phyloP scores from a whole-genome alignment of 2,888 invertebrate species.

The Bimastos eiseni region DNA sequence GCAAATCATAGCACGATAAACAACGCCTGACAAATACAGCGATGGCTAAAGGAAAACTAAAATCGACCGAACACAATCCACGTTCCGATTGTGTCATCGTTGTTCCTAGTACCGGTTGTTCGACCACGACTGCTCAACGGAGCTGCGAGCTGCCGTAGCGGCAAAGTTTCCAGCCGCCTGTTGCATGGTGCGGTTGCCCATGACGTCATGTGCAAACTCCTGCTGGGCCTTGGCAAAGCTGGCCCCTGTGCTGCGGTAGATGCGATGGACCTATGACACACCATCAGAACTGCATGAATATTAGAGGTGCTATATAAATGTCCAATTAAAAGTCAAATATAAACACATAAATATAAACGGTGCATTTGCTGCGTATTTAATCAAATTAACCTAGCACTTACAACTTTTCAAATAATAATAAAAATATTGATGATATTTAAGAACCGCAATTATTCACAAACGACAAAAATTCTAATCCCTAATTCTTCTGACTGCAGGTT shows the following conservation, averaged over 20 bases:
- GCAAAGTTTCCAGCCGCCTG: constrained; percentile 85
- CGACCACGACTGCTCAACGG: constrained; percentile 15
- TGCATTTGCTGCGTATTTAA: too few relatives aligned
- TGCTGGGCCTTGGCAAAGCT: constrained; percentile 96
- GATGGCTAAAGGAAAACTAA: constrained; percentile 13
- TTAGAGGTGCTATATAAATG: too few relatives aligned
- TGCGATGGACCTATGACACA: constrained; percentile 81
- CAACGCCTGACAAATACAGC: background rate
- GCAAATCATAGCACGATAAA: background rate
- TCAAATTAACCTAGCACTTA: too few relatives aligned
- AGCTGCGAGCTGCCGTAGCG: constrained; percentile 70
- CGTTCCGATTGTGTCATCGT: background rate
- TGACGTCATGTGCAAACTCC: constrained; percentile 93
- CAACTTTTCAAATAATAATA: background rate
- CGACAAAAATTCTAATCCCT: too few relatives aligned
- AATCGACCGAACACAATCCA: background rate
- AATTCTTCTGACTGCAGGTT: too few relatives aligned
- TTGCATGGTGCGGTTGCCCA: constrained; percentile 91
- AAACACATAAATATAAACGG: too few relatives aligned
- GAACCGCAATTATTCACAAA: too few relatives aligned
- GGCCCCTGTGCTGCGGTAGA: constrained; percentile 93
- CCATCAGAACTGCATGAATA: too few relatives aligned
- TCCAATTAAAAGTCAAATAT: too few relatives aligned
- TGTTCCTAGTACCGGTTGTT: background rate
- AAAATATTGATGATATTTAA: background rate